A percentile compares a stretch with the other conserved stretches of the same genome.
Evolutionary conservation across 2,113 vertebrate genomes (phyloP).

Genomic region (Geococcyx californianus): DNA sequence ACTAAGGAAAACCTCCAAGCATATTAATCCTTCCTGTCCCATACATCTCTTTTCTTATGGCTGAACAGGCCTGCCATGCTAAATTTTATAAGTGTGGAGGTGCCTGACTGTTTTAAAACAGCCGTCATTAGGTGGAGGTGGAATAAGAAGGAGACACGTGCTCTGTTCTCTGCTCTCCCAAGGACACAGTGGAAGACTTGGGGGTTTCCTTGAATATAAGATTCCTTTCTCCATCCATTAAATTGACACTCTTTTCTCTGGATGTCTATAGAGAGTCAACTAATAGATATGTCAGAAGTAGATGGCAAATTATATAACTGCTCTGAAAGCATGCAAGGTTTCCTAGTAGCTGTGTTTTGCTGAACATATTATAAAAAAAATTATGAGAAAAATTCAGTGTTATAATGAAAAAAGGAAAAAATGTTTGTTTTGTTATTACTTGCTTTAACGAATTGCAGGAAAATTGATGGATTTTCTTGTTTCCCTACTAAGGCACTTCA

Average conservation of each 20-base stretch:
- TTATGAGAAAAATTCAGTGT: not conserved
- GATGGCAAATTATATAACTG: not conserved
- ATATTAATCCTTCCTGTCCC: constrained; percentile 13
- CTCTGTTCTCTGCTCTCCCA: not conserved
- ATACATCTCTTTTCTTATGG: not conserved
- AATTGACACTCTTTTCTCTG: not conserved
- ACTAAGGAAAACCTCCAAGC: constrained; percentile 42
- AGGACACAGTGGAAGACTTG: not conserved
- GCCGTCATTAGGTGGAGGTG: not conserved
- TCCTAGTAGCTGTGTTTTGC: not conserved
- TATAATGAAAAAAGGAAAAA: not conserved
- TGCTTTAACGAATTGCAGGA: not conserved
- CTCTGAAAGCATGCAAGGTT: not conserved
- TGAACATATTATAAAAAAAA: not conserved
- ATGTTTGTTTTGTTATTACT: not conserved
- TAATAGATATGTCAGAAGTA: not conserved
- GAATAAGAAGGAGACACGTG: not conserved
- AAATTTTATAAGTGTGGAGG: not conserved
- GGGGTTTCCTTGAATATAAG: not conserved
- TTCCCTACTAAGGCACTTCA: not conserved
- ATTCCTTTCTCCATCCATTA: not conserved
- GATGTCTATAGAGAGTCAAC: not conserved
- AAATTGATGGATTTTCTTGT: not conserved
- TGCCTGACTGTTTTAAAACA: not conserved
- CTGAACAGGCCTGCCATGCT: not conserved